Base-by-base conservation (phyloP, 2,888 invertebrate species). In the Eilema sororculum region DNA sequence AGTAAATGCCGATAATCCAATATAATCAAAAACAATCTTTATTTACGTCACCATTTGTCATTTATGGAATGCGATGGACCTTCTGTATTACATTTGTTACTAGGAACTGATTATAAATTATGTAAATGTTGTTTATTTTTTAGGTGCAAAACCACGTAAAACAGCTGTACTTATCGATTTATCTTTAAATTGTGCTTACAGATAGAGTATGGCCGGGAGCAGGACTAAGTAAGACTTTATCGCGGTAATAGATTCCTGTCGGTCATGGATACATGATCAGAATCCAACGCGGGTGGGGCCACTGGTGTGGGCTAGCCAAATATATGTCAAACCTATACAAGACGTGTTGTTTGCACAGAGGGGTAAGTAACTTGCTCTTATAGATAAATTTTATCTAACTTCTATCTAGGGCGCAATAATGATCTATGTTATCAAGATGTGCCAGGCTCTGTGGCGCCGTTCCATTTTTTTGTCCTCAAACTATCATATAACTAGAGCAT, bases 401-500 rank as follows among this genome's bases (percentile, higher is more conserved):
- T 79, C 80, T 78, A 86, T 87, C 85, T 87, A 86, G 87, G 83
- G 76, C 83, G 77, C 82, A 80, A 78, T 83, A 83, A 84, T 86
- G 85, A 86, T 88, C 87, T 89, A 88, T 84, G 85, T 83, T 80
- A 78, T 77, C 78, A 78, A 80, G 80, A 83, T 82, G 77, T 77
- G 80, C 82, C 85, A 87, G 87, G 84, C 83, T 83, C 74, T 61
- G 37, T 72, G 90, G 89, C 90, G 89, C 87, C 89, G 74, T 72
- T 78, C 73, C 76, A 61, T 68, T 80, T 80, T 78, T 82, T 79
- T 80, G 74, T 75, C 71, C 79, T 71, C 75, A 78, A 82, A 83
- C 80, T 81, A 78, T 75, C 69, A 71, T 37, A 68, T 78, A 73
- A 75, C 70, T 69, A 69, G 67, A 67, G 67, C 64, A 72, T 69